These are phyloP conservation scores for Drosophila kuntzei DNA, from an alignment of 2,888 invertebrate species.

Conservation along the genomic window DNA sequence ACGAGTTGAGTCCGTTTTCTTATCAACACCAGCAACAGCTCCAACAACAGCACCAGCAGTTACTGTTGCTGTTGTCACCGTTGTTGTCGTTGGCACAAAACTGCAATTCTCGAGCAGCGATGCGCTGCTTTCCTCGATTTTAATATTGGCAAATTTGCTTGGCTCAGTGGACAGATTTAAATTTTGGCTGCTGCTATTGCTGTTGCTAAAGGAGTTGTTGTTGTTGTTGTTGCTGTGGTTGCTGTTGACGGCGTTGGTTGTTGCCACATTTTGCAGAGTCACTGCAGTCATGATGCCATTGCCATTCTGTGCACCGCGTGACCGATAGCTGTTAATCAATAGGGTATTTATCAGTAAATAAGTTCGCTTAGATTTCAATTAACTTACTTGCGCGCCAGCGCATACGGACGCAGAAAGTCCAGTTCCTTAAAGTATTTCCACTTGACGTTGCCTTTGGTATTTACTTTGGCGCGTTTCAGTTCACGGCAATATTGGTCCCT, in stretches of 20 bases:
- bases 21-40: conserved; percentile 44
- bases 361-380: no score
- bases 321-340: conserved; percentile 70
- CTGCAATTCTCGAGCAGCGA: conserved; percentile 62
- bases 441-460: conserved; percentile 78
- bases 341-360: no score
- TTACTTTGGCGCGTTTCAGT: conserved; percentile 80
- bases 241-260: conserved; percentile 31
- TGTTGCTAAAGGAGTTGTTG: conserved; percentile 64
- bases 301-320: conserved; percentile 55
- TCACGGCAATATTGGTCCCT: conserved; percentile 84
- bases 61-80: conserved; percentile 33
- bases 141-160: conserved; percentile 70
- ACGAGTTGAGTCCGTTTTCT: conserved; percentile 58
- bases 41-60: conserved; percentile 36
- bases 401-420: conserved; percentile 83
- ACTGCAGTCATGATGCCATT: conserved; percentile 26
- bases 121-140: conserved; percentile 71
- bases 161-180: conserved; percentile 47
- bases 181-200: conserved; percentile 66
- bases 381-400: conserved; percentile 83
- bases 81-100: conserved; percentile 50
- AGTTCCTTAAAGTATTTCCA: conserved; percentile 84
- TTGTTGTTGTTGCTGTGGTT: conserved; percentile 39
- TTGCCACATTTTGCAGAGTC: conserved; percentile 21